Evolutionary conservation across 2,797 vertebrate species (phyloP).

Genomic region (Fistularia tabacaria): DNA sequence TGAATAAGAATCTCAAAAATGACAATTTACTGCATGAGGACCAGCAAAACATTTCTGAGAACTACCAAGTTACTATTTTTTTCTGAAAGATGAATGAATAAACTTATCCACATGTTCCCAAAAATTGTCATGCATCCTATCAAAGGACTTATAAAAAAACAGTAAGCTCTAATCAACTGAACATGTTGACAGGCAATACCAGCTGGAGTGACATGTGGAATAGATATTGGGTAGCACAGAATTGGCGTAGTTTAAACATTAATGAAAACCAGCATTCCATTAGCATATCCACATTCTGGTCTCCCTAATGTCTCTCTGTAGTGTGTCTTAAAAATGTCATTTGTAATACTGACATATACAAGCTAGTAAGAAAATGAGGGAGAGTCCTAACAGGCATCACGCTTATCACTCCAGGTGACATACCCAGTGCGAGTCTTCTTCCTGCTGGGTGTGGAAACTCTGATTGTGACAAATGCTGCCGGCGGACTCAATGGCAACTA

Average conservation of each 20-base stretch:
- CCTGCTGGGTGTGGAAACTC: conserved; percentile 76
- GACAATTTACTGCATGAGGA: no score
- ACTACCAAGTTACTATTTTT: no score
- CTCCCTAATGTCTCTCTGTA: no score
- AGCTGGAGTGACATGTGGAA: conserved; percentile 19
- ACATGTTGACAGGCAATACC: conserved; percentile 25
- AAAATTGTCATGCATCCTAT: background rate
- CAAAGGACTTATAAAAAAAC: conserved; percentile 19
- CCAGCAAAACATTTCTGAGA: no score
- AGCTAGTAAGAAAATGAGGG: background rate
- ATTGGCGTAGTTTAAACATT: no score
- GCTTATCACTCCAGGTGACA: conserved; percentile 69
- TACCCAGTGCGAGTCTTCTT: conserved; percentile 83
- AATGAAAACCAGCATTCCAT: no score
- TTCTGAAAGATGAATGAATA: no score
- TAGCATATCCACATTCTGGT: no score
- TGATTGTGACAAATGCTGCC: conserved; percentile 85
- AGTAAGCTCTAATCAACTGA: conserved; percentile 33
- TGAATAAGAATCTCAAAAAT: no score
- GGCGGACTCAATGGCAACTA: conserved; percentile 76
- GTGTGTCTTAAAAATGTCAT: background rate
- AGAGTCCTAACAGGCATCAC: conserved; percentile 4
- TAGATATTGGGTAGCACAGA: no score
- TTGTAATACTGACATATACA: background rate
- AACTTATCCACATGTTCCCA: no score